These are phyloP conservation scores for Tachina lurida DNA, from an alignment of 2,888 invertebrate species.

Conservation along the genomic window DNA sequence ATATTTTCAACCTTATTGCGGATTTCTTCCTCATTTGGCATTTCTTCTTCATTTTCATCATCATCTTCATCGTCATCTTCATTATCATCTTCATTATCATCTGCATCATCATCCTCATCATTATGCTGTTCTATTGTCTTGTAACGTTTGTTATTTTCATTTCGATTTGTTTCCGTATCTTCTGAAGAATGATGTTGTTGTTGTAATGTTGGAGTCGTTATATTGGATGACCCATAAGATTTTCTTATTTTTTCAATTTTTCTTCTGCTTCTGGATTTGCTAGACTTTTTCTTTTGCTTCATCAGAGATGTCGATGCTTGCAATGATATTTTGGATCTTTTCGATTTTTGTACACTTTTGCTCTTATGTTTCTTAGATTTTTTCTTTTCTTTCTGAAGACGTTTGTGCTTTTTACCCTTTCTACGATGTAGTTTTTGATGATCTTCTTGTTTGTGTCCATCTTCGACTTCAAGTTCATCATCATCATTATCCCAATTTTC, in stretches of 20 bases:
- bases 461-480: background rate
- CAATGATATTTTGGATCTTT: constrained; percentile 45
- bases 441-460: constrained; percentile 6
- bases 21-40: constrained; percentile 61
- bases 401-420: constrained; percentile 56
- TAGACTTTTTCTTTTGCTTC: constrained; percentile 59
- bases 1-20: constrained; percentile 64
- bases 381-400: constrained; percentile 64
- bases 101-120: background rate
- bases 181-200: constrained; percentile 55
- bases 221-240: constrained; percentile 58
- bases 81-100: too few species aligned
- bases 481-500: constrained; percentile 42
- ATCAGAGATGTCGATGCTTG: background rate
- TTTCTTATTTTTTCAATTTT: constrained; percentile 72
- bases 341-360: constrained; percentile 62
- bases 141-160: background rate
- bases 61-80: too few species aligned
- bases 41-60: constrained; percentile 9
- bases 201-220: constrained; percentile 46
- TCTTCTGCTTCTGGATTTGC: constrained; percentile 64
- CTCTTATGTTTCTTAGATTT: constrained; percentile 63
- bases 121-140: background rate
- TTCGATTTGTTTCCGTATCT: constrained; percentile 49
- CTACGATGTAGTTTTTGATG: constrained; percentile 40